A percentile compares a stretch with the other conserved stretches of the same genome.
phyloP scores from a whole-genome alignment of 2,888 invertebrate genomes.

The Aleiodes leptofemur region DNA sequence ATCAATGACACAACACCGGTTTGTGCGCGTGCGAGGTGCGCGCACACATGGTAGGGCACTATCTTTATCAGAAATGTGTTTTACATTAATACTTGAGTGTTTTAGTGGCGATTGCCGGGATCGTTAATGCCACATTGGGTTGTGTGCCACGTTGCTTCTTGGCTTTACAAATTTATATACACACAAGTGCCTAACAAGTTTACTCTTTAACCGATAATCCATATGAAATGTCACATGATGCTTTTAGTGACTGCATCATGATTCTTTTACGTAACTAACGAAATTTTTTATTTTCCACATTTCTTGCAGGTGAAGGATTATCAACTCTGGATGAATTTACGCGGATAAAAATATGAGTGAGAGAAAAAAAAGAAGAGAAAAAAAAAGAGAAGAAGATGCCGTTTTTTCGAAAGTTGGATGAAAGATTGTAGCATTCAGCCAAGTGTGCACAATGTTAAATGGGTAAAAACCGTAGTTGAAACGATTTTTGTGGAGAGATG shows the following conservation, averaged over 20 bases:
- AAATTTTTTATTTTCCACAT: not conserved
- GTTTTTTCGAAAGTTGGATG: not conserved
- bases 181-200: constrained; percentile 42
- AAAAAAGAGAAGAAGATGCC: not conserved
- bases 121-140: constrained; percentile 71
- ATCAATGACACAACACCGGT: constrained; percentile 10
- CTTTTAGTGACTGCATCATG: not conserved
- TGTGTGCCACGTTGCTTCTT: constrained; percentile 68
- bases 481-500: constrained; percentile 28
- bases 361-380: not conserved
- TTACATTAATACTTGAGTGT: constrained; percentile 75
- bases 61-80: constrained; percentile 75
- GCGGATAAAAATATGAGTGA: not conserved
- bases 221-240: constrained; percentile 23
- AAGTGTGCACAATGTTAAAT: constrained; percentile 26
- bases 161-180: constrained; percentile 73
- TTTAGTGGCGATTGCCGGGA: constrained; percentile 72
- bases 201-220: constrained; percentile 21
- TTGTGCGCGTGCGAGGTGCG: constrained; percentile 31
- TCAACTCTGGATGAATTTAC: constrained; percentile 8
- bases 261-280: not conserved
- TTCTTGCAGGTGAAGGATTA: constrained; percentile 3
- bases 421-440: constrained; percentile 25
- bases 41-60: constrained; percentile 59
- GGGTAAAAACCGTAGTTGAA: constrained; percentile 20